Percentiles rank a stretch among this genome's conserved stretches.
Evolutionary conservation across 1,140 invertebrate species (phyloP).

Genomic region (Carposina sasakii): DNA sequence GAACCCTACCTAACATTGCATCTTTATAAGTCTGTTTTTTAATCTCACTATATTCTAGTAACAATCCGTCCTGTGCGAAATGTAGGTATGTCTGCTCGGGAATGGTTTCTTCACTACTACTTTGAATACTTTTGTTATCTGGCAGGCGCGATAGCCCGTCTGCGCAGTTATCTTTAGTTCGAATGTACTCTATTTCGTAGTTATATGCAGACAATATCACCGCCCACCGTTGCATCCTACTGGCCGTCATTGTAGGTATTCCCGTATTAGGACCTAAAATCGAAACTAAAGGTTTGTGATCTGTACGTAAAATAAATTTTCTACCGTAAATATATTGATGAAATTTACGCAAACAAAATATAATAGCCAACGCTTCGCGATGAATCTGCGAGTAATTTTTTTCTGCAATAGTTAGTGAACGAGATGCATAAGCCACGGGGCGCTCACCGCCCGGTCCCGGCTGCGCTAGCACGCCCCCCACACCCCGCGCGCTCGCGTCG

Average conservation of each 20-base stretch:
- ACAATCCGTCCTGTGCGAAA: constrained; percentile 5
- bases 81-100: constrained; percentile 10
- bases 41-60: constrained; percentile 4
- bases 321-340: constrained; percentile 42
- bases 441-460: background rate
- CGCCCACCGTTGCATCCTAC: background rate
- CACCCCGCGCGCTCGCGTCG: constrained; percentile 4
- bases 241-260: background rate
- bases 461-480: background rate
- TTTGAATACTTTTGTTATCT: background rate
- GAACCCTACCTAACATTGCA: background rate
- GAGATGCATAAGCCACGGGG: background rate
- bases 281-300: constrained; percentile 59
- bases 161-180: constrained; percentile 10
- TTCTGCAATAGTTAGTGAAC: background rate
- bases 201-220: background rate
- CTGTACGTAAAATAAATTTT: constrained; percentile 58
- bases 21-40: background rate
- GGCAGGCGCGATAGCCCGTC: constrained; percentile 13
- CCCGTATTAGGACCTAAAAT: constrained; percentile 37
- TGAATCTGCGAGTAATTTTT: background rate
- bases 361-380: background rate
- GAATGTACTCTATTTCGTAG: constrained; percentile 17
- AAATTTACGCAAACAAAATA: background rate
- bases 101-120: background rate